Base-by-base conservation (phyloP, 2,113 vertebrate species). In the Taxidea taxus region DNA sequence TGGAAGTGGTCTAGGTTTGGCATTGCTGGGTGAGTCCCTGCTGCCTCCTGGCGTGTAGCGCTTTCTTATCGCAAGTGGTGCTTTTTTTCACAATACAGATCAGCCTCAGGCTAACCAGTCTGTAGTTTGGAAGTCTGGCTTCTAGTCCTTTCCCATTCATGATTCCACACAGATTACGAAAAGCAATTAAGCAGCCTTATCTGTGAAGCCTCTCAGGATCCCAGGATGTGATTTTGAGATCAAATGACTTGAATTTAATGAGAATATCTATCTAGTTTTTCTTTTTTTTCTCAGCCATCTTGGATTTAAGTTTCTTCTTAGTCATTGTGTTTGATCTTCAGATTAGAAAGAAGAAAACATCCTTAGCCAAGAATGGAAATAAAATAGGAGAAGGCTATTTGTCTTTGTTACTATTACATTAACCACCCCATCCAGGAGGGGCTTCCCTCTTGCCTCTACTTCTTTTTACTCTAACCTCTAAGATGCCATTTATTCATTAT, bases 281-380 rank as follows among this genome's bases (percentile, higher is more conserved):
- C 66, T 77, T 93, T 80, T n/a, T 66, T 90, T 84, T 44, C 42
- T 93, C 82, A 89, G 58, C 34, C 70, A 62, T 97, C 66, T 98
- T 90, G 96, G 90, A 91, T 95, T 97, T 97, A 96, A 96, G 54
- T 98, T 97, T 94, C 87, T 95, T 96, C 85, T 82, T 81, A 93
- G 44, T 88, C 82, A 94, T 85, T 92, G 44, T 97, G 89, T 92
- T 98, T 97, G 68, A 96, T 96, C 80, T 92, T 97, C 84, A 93
- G 90, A 93, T 95, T 93, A 44, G 66, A 83, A 92, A 92, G 83
- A 86, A 82, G 81, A 94, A 95, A 83, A 87, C 60, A 96, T 95
- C 60, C 64, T 97, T 90, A 94, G 74, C 80, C 1, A 5, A 91
- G 90, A 93, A 95, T 80, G 84, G 84, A 94, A 98, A 94, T 97